phyloP scores from a whole-genome alignment of 2,113 vertebrate species.

The Oryzias curvinotus region DNA sequence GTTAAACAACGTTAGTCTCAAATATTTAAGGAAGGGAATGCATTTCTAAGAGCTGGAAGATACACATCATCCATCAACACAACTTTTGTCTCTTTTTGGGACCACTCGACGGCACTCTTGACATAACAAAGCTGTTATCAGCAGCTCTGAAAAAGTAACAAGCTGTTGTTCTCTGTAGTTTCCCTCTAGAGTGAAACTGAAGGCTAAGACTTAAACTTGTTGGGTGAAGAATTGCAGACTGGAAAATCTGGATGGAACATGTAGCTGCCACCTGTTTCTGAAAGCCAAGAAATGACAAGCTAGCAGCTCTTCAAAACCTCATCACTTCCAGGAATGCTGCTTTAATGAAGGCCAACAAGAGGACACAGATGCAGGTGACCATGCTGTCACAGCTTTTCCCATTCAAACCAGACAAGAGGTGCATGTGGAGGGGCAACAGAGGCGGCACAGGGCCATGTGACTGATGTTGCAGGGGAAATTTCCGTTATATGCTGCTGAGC shows the following conservation, averaged over 20 bases:
- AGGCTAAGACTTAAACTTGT: slow-evolving; percentile 3
- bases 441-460: too few species aligned
- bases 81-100: neutral
- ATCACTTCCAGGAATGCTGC: neutral
- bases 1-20: neutral
- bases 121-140: neutral
- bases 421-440: too few species aligned
- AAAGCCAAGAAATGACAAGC: neutral
- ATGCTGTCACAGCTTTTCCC: too few species aligned
- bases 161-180: too few species aligned
- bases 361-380: too few species aligned
- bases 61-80: neutral
- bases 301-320: slow-evolving; percentile 3
- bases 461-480: too few species aligned
- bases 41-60: neutral
- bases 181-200: neutral
- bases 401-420: too few species aligned
- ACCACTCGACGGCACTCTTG: neutral
- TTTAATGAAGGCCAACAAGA: slow-evolving; percentile 10
- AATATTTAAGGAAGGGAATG: neutral
- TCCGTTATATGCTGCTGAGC: too few species aligned
- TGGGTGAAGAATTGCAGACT: slow-evolving; percentile 6
- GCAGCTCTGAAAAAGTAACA: neutral
- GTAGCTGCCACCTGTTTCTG: slow-evolving; percentile 1
- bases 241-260: slow-evolving; percentile 5